Evolutionary conservation across 2,797 vertebrate species (phyloP).

Genomic region (Melanotaenia parkinsoni): DNA sequence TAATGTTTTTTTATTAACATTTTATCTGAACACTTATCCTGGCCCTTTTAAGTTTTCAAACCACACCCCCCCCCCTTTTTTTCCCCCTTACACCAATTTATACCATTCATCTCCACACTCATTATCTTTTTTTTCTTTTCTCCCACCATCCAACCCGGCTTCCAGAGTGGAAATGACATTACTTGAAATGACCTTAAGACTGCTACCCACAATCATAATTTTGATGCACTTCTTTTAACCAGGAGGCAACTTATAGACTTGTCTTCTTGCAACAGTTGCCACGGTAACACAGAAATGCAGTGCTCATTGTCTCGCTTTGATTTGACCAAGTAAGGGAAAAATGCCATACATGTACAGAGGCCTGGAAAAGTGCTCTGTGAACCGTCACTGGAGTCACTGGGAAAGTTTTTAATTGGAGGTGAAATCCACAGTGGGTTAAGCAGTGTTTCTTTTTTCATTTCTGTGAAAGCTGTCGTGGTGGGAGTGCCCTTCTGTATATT

Average conservation of each 20-base stretch:
- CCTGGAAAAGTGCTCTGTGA: constrained; percentile 41
- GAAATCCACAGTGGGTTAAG: constrained; percentile 42
- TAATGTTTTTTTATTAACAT: too few relatives aligned
- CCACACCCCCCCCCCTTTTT: too few relatives aligned
- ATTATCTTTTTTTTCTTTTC: constrained; percentile 20
- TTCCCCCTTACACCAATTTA: neutral
- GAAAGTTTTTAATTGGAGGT: constrained; percentile 73
- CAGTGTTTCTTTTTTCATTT: constrained; percentile 21
- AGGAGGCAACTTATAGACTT: constrained; percentile 43
- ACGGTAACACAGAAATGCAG: constrained; percentile 64
- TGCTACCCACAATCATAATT: constrained; percentile 55
- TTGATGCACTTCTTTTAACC: constrained; percentile 57
- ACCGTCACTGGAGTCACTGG: constrained; percentile 35
- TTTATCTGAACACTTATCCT: neutral
- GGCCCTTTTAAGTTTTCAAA: neutral
- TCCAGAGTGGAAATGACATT: constrained; percentile 14
- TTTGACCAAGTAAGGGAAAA: constrained; percentile 43
- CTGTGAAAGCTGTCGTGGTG: constrained; percentile 29
- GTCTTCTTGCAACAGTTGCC: constrained; percentile 65
- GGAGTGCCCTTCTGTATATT: constrained; percentile 48
- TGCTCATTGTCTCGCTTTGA: constrained; percentile 33
- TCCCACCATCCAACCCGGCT: neutral
- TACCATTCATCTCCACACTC: neutral
- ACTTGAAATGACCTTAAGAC: constrained; percentile 11
- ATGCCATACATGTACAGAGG: constrained; percentile 40